Percentiles rank a stretch among this genome's conserved stretches.
These are phyloP conservation scores for Prunella fulvescens DNA, from an alignment of 2,113 vertebrate genomes.

Conservation along the genomic window DNA sequence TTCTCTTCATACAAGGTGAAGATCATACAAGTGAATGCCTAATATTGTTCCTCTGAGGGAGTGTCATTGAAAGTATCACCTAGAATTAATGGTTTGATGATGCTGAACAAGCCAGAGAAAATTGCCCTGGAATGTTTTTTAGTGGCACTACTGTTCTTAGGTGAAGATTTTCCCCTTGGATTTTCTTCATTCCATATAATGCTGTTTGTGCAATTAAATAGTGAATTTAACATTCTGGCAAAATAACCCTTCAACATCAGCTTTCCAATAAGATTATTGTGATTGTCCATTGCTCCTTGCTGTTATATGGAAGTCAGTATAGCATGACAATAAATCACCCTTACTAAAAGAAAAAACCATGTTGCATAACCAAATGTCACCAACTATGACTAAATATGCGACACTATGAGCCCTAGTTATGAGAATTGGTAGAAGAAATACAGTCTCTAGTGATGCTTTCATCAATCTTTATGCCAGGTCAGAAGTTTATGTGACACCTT, in stretches of 20 bases:
- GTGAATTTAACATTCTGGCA: constrained; percentile 6
- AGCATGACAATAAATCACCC: neutral
- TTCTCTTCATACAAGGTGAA: constrained; percentile 75
- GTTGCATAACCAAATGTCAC: neutral
- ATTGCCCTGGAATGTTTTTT: constrained; percentile 5
- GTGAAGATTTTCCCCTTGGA: neutral
- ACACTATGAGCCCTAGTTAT: neutral
- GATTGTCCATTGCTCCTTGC: neutral
- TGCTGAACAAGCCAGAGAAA: constrained; percentile 36
- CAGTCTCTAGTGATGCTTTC: neutral
- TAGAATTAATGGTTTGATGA: constrained; percentile 62
- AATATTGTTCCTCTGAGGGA: constrained; percentile 66
- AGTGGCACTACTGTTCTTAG: neutral
- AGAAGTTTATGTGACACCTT: neutral
- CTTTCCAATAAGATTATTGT: neutral
- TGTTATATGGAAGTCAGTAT: neutral
- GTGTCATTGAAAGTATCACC: constrained; percentile 27
- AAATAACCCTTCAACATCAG: neutral
- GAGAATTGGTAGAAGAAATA: neutral
- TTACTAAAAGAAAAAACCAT: neutral
- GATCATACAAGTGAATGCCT: constrained; percentile 71
- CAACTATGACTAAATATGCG: neutral
- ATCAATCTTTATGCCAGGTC: neutral
- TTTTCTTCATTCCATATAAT: neutral
- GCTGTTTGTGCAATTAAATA: neutral